A percentile compares a stretch with the other conserved stretches of the same genome.
These are phyloP conservation scores for Eonycteris spelaea DNA, from an alignment of 2,113 vertebrate genomes.

Conservation along the genomic window DNA sequence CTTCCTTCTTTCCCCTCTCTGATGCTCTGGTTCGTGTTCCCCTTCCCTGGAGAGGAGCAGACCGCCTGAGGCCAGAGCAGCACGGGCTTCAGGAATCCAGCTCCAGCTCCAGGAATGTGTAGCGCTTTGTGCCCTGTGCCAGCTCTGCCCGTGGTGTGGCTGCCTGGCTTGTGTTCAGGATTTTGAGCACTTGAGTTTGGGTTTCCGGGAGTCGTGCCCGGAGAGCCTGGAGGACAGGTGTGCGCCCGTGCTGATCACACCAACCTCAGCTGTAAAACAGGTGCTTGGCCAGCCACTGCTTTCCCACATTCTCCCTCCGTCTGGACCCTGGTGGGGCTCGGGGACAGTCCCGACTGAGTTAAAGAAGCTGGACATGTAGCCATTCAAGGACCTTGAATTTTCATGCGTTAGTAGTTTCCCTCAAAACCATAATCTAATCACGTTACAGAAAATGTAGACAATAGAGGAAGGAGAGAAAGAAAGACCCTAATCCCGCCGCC, in stretches of 20 bases:
- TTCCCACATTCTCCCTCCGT: background rate
- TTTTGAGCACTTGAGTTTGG: background rate
- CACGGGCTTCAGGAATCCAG: background rate
- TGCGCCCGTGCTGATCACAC: background rate
- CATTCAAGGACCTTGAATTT: background rate
- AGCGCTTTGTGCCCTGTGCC: rapidly evolving
- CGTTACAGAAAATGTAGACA: background rate
- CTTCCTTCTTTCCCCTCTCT: background rate
- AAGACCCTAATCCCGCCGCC: background rate
- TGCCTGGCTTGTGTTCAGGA: background rate
- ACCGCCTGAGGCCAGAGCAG: background rate
- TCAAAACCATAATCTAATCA: background rate
- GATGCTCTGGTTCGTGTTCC: background rate
- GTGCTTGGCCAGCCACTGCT: too few species aligned
- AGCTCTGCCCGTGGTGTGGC: rapidly evolving
- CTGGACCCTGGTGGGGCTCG: background rate
- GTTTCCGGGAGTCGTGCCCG: rapidly evolving
- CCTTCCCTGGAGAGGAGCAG: background rate
- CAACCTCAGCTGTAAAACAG: background rate
- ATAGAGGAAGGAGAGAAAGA: background rate
- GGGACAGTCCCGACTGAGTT: background rate
- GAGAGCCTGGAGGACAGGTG: background rate
- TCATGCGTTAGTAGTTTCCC: background rate
- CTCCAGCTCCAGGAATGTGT: background rate
- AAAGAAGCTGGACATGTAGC: background rate